phyloP scores from a whole-genome alignment of 2,888 invertebrate species.

The Caenorhabditis macrosperma region DNA sequence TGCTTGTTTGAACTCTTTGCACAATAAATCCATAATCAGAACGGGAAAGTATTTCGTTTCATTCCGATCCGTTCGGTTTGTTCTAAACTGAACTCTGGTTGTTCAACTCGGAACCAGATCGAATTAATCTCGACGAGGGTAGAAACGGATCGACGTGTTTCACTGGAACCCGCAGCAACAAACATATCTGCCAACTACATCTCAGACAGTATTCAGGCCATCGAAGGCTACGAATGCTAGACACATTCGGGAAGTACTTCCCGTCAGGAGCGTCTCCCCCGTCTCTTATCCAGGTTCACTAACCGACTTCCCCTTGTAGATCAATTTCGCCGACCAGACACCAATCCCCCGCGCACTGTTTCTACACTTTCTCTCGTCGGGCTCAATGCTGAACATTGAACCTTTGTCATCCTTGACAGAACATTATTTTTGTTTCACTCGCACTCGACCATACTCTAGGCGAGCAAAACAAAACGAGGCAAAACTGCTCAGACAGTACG shows the following conservation, averaged over 20 bases:
- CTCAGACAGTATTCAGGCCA: background rate
- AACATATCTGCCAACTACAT: background rate
- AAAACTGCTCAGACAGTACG: constrained; percentile 67
- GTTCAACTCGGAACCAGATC: background rate
- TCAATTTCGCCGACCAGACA: constrained; percentile 47
- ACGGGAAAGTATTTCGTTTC: no score
- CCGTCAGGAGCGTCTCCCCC: background rate
- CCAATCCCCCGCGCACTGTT: constrained; percentile 44
- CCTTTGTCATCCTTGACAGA: constrained; percentile 11
- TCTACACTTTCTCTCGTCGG: constrained; percentile 19
- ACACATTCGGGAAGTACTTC: background rate
- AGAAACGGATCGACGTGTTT: background rate
- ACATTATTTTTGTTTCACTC: constrained; percentile 2
- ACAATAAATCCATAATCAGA: no score
- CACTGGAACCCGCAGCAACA: background rate
- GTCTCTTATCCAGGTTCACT: background rate
- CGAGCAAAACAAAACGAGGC: constrained; percentile 29
- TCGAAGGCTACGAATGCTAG: background rate
- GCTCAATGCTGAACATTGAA: constrained; percentile 33
- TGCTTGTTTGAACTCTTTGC: no score
- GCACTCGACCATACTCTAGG: background rate
- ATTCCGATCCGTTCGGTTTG: no score
- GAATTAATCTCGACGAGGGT: background rate
- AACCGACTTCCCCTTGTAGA: constrained; percentile 22
- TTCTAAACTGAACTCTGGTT: background rate